Percentiles rank a stretch among this genome's conserved stretches.
Conservation (phyloP, 2,113 vertebrate genomes). For the Apeltes quadracus region DNA sequence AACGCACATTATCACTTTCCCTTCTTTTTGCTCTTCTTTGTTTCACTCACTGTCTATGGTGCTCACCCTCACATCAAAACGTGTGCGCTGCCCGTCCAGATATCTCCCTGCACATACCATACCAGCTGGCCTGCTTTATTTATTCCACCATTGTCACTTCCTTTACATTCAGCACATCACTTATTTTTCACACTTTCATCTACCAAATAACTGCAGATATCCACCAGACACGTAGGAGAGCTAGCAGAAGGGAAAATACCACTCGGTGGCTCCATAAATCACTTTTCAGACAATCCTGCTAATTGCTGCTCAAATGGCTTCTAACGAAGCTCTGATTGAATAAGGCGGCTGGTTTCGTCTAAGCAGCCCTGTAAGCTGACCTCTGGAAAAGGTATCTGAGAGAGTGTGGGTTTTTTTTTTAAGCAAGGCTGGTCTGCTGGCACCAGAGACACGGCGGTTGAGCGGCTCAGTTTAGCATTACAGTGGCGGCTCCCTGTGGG, state of each 20-base stretch:
- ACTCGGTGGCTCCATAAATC: conserved; percentile 64
- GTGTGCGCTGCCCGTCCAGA: not conserved
- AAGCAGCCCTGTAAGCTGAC: conserved; percentile 42
- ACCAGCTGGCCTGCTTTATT: conserved; percentile 3
- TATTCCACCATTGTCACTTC: conserved; percentile 34
- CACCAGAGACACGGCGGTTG: conserved; percentile 62
- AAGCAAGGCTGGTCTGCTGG: conserved; percentile 58
- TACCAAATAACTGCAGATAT: conserved; percentile 62
- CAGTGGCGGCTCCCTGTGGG: conserved; percentile 71
- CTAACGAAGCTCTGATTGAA: conserved; percentile 68
- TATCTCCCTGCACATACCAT: conserved; percentile 4
- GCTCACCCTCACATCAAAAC: not conserved
- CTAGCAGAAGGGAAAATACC: conserved; percentile 40
- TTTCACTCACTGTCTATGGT: not conserved
- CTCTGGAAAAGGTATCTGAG: conserved; percentile 62
- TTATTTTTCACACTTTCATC: conserved; percentile 67
- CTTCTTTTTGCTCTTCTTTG: conserved; percentile 35
- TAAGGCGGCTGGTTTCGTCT: conserved; percentile 61
- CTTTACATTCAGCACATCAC: conserved; percentile 32
- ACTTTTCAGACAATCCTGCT: conserved; percentile 68
- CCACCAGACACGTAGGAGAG: conserved; percentile 51
- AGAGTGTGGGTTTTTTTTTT: conserved; percentile 51
- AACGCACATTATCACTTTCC: conserved; percentile 58
- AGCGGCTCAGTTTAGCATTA: conserved; percentile 72
- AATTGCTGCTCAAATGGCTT: conserved; percentile 62